These are phyloP conservation scores for Heliconius congener DNA, from an alignment of 1,140 invertebrate genomes.

Conservation along the genomic window DNA sequence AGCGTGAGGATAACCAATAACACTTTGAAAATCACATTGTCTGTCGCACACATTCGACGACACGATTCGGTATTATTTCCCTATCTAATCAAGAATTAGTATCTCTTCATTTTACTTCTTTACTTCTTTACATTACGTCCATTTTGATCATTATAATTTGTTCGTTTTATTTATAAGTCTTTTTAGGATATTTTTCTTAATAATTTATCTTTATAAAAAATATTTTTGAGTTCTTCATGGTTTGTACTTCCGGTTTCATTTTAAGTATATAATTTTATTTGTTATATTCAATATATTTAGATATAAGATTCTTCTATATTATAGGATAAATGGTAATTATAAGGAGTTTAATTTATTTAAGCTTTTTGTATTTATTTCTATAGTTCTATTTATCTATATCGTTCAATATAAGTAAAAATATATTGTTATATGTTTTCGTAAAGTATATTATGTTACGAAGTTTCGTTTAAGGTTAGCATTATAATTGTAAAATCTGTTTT, in stretches of 20 bases:
- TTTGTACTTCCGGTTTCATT: too few relatives aligned
- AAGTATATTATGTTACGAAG: background rate
- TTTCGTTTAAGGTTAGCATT: background rate
- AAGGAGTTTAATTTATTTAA: background rate
- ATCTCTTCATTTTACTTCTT: background rate
- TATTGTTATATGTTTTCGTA: background rate
- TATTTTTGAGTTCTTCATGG: too few relatives aligned
- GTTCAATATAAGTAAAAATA: background rate
- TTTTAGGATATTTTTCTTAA: too few relatives aligned
- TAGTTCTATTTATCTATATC: background rate
- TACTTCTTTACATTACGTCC: background rate
- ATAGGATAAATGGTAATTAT: background rate
- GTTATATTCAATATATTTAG: background rate
- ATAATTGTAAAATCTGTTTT: too few relatives aligned
- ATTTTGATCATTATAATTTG: background rate
- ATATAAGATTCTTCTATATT: background rate
- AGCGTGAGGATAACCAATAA: background rate
- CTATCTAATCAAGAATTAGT: background rate
- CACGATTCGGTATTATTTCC: background rate
- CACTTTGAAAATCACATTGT: too few relatives aligned
- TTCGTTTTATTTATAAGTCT: background rate
- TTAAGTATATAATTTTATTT: background rate
- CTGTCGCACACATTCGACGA: too few relatives aligned
- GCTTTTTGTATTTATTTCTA: background rate
- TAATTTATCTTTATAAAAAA: too few relatives aligned